These are phyloP conservation scores for Zosterops japonicus DNA, from an alignment of 2,113 vertebrate genomes.

Conservation along the genomic window DNA sequence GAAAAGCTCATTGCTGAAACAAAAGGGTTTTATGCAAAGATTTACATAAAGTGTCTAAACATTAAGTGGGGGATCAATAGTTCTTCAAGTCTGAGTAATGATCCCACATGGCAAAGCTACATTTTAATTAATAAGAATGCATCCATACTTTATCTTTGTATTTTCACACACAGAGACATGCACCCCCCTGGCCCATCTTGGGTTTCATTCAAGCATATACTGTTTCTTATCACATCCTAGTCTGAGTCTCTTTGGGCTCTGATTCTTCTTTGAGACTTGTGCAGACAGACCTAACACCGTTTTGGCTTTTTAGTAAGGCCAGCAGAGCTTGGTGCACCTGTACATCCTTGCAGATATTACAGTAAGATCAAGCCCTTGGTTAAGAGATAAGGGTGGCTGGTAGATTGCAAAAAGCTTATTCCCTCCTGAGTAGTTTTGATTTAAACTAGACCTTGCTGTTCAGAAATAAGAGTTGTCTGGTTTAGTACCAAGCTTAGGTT, in stretches of 20 bases:
- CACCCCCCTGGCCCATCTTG: accelerated
- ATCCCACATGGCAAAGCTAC: constrained; percentile 27
- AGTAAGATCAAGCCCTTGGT: not conserved
- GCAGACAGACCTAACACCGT: not conserved
- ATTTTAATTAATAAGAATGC: constrained; percentile 35
- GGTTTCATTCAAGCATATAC: not conserved
- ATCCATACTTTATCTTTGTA: not conserved
- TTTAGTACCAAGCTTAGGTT: not conserved
- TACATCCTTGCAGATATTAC: not conserved
- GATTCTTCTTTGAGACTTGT: not conserved
- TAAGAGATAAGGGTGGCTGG: not conserved
- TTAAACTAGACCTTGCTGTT: not conserved
- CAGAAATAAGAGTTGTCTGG: not conserved
- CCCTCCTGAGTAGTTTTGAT: not conserved
- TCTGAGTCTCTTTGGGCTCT: not conserved
- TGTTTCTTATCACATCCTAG: not conserved
- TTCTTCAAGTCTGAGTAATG: constrained; percentile 53
- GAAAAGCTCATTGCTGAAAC: constrained; percentile 52
- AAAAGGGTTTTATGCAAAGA: constrained; percentile 61
- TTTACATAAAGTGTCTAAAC: constrained; percentile 67
- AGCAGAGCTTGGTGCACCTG: not conserved
- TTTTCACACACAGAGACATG: not conserved
- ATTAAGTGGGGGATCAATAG: constrained; percentile 40
- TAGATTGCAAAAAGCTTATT: not conserved
- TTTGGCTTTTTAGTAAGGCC: not conserved